Evolutionary conservation across 2,888 invertebrate genomes (phyloP).

Genomic region (Dilophus febrilis): DNA sequence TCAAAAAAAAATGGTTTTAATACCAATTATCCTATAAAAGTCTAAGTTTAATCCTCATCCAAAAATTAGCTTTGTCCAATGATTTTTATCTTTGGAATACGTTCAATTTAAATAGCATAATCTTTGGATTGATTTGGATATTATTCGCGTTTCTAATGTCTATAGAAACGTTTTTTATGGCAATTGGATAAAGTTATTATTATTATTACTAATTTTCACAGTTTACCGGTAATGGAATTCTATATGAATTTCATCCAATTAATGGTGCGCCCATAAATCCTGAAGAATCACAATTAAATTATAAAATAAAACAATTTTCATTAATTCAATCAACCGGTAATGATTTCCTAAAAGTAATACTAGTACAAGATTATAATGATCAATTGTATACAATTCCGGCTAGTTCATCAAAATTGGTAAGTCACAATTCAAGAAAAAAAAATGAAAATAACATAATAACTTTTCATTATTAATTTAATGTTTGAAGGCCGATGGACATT

Average conservation of each 20-base stretch:
- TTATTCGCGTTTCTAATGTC: neutral
- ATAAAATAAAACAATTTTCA: slow-evolving; percentile 56
- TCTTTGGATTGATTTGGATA: no score
- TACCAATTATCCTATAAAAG: no score
- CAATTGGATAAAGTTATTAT: no score
- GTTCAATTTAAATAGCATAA: no score
- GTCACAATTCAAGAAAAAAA: no score
- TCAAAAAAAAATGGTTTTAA: no score
- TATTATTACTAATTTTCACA: slow-evolving; percentile 22
- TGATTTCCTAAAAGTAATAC: slow-evolving; percentile 58
- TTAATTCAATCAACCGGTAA: slow-evolving; percentile 51
- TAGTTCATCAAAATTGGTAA: slow-evolving; percentile 25
- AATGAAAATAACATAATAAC: slow-evolving; percentile 7
- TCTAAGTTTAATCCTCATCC: no score
- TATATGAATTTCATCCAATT: slow-evolving; percentile 80
- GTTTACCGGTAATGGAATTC: slow-evolving; percentile 46
- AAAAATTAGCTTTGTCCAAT: no score
- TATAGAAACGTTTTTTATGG: neutral
- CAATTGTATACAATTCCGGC: slow-evolving; percentile 53
- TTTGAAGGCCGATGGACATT: slow-evolving; percentile 32
- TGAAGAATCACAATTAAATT: slow-evolving; percentile 37
- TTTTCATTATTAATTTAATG: neutral
- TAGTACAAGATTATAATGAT: slow-evolving; percentile 52
- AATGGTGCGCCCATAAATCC: slow-evolving; percentile 50
- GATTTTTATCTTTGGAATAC: no score